Conservation (phyloP, 2,113 vertebrate genomes). For the Periophthalmodon schlosseri region DNA sequence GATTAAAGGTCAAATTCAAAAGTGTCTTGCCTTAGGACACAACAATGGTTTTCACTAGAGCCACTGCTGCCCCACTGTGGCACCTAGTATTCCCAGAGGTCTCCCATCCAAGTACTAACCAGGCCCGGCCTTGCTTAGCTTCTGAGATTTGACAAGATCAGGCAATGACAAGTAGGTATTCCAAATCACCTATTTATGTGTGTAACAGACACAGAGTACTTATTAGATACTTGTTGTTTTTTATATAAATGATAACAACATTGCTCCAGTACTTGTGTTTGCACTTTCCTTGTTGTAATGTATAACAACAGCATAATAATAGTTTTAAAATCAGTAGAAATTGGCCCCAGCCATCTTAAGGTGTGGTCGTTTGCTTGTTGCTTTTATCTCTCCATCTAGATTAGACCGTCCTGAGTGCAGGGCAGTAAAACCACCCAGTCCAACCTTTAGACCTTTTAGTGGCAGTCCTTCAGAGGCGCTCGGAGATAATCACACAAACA, state of each 20-base stretch:
- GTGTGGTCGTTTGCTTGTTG: constrained; percentile 26
- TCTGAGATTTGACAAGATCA: too few relatives aligned
- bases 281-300: not conserved
- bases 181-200: too few relatives aligned
- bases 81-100: too few relatives aligned
- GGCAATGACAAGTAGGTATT: too few relatives aligned
- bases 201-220: not conserved
- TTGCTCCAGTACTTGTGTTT: constrained; percentile 46
- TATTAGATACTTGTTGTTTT: constrained; percentile 4
- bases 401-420: constrained; percentile 25
- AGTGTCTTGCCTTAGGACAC: too few relatives aligned
- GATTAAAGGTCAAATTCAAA: too few relatives aligned
- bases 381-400: constrained; percentile 48
- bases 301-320: too few relatives aligned
- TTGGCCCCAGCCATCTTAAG: not conserved
- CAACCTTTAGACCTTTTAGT: constrained; percentile 68
- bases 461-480: constrained; percentile 18
- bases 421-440: constrained; percentile 54
- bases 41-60: too few relatives aligned
- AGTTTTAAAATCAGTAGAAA: constrained; percentile 12
- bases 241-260: constrained; percentile 15
- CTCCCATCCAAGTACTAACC: too few relatives aligned
- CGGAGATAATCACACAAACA: constrained; percentile 33
- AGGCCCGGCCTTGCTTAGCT: too few relatives aligned
- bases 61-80: too few relatives aligned